Evolutionary conservation across 2,797 vertebrate genomes (phyloP).

Genomic region (Chrysocyon brachyurus): DNA sequence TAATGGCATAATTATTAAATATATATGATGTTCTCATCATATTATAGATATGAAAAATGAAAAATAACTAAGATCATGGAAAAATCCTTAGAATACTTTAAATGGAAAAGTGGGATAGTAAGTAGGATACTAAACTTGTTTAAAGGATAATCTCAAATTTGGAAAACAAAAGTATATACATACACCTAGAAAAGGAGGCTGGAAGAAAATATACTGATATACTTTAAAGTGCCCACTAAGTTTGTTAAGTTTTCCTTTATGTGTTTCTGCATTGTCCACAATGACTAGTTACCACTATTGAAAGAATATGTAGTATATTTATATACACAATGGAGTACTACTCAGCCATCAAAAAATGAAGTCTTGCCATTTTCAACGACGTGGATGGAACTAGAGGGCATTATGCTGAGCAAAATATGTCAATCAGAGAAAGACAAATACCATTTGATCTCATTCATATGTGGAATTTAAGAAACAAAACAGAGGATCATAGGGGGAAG

Average conservation of each 20-base stretch:
- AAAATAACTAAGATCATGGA: not conserved
- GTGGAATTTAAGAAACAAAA: no score
- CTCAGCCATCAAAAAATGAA: no score
- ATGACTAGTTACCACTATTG: not conserved
- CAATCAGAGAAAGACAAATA: no score
- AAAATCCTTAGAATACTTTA: slow-evolving; percentile 39
- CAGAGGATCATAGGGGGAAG: no score
- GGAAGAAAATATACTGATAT: not conserved
- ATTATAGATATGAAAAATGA: not conserved
- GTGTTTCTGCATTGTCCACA: not conserved
- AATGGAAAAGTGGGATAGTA: not conserved
- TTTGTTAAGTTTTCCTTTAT: not conserved
- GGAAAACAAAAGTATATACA: not conserved
- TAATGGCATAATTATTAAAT: not conserved
- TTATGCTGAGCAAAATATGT: no score
- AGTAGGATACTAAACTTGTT: not conserved
- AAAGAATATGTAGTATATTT: not conserved
- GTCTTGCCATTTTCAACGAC: no score
- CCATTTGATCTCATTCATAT: no score
- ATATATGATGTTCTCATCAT: not conserved
- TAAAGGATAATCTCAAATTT: not conserved
- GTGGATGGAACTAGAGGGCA: no score
- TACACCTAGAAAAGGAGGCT: not conserved
- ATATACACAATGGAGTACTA: no score
- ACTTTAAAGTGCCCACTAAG: not conserved